Conservation (phyloP, 2,888 invertebrate species). For the Drosophila colorata region DNA sequence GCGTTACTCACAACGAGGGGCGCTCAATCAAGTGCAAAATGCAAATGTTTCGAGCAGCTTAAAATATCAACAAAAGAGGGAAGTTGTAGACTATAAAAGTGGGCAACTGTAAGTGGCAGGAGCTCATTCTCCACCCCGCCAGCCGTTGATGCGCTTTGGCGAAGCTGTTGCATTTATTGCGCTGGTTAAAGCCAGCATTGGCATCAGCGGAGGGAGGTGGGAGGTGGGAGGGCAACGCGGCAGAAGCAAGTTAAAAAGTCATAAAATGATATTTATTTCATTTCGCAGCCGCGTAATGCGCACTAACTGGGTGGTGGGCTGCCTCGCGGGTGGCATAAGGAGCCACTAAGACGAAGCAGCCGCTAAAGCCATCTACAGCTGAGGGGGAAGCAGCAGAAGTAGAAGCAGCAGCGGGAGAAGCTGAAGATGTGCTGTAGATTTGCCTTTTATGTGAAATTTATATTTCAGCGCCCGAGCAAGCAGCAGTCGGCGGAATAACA, state of each 20-base stretch:
- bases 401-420: conserved; percentile 17
- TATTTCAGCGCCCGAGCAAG: conserved; percentile 51
- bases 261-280: conserved; percentile 79
- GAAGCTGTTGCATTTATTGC: conserved; percentile 76
- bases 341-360: conserved; percentile 36
- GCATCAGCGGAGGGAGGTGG: conserved; percentile 18
- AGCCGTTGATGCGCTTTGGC: conserved; percentile 28
- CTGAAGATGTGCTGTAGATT: conserved; percentile 70
- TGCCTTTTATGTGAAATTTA: conserved; percentile 79
- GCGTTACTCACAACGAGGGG: conserved; percentile 63
- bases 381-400: conserved; percentile 5
- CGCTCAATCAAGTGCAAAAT: conserved; percentile 74
- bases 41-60: conserved; percentile 63
- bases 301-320: conserved; percentile 44
- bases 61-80: conserved; percentile 70
- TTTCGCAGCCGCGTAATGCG: conserved; percentile 71
- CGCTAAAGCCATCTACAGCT: conserved; percentile 25
- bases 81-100: conserved; percentile 65
- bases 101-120: conserved; percentile 27
- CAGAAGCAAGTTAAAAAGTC: conserved; percentile 77
- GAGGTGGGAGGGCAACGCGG: conserved; percentile 16
- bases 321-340: conserved; percentile 70
- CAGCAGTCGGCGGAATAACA: conserved; percentile 47
- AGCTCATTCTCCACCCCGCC: background rate
- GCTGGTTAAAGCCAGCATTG: conserved; percentile 67